phyloP scores from a whole-genome alignment of 2,113 vertebrate genomes.

The Nematolebias whitei region DNA sequence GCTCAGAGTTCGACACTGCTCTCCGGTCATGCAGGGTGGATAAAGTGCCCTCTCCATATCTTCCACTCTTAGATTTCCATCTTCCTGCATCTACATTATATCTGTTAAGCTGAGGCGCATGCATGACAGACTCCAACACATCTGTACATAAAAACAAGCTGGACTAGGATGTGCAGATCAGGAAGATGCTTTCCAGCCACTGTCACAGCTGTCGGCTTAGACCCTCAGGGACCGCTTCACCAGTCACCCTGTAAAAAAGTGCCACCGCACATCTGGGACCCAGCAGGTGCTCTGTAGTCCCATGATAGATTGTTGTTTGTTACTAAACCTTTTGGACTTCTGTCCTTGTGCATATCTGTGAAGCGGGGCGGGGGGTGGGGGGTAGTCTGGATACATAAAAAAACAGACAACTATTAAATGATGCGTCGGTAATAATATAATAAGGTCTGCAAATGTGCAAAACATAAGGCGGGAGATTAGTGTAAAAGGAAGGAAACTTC shows the following conservation, averaged over 20 bases:
- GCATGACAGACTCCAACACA: conserved; percentile 41
- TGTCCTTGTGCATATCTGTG: conserved; percentile 55
- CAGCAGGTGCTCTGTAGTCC: conserved; percentile 77
- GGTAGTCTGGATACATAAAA: neutral
- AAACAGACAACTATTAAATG: neutral
- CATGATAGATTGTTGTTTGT: conserved; percentile 75
- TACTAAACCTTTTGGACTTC: conserved; percentile 68
- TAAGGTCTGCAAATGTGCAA: neutral
- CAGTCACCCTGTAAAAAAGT: conserved; percentile 75
- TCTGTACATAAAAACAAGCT: conserved; percentile 60
- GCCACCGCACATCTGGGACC: conserved; percentile 79
- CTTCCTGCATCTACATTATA: conserved; percentile 36
- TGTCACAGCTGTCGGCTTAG: conserved; percentile 71
- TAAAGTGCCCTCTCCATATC: conserved; percentile 35
- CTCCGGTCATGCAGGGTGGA: conserved; percentile 26
- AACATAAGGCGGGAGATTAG: neutral
- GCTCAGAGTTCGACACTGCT: conserved; percentile 22
- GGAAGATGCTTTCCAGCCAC: conserved; percentile 45
- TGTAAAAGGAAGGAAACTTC: neutral
- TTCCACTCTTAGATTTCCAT: conserved; percentile 26
- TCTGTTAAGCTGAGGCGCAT: conserved; percentile 35
- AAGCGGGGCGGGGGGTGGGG: too few species aligned
- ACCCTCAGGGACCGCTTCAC: conserved; percentile 71
- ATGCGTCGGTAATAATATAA: neutral
- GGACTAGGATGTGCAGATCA: conserved; percentile 56